Evolutionary conservation across 1,140 invertebrate genomes (phyloP).

Genomic region (Dreissena polymorpha): DNA sequence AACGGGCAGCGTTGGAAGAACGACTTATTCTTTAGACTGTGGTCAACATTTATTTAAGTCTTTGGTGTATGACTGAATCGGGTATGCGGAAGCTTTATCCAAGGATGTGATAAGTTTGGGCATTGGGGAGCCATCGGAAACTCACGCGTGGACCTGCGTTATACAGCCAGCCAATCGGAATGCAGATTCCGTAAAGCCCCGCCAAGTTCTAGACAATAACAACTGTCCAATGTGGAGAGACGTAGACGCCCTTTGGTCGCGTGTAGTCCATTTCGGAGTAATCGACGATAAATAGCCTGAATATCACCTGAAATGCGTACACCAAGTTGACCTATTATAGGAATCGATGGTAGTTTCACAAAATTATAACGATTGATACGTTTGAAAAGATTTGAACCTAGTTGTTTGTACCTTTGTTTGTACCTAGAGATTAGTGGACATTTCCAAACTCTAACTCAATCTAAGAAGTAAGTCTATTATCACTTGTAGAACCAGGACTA

Average conservation of each 20-base stretch:
- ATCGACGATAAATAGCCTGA: constrained; percentile 84
- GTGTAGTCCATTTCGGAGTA: constrained; percentile 81
- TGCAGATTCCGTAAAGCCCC: constrained; percentile 81
- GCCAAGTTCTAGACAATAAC: constrained; percentile 83
- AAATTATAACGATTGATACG: not conserved
- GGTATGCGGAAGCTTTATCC: not conserved
- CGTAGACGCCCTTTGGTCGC: constrained; percentile 63
- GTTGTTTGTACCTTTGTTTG: not conserved
- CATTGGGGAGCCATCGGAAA: constrained; percentile 50
- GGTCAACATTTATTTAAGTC: not conserved
- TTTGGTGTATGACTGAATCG: not conserved
- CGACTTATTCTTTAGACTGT: too few relatives aligned
- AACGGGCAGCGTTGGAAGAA: too few relatives aligned
- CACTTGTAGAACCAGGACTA: too few relatives aligned
- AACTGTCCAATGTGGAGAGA: constrained; percentile 84
- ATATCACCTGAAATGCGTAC: constrained; percentile 63
- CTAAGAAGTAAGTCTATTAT: too few relatives aligned
- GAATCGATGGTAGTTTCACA: not conserved
- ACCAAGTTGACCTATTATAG: not conserved
- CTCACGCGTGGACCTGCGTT: constrained; percentile 71
- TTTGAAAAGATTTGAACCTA: not conserved
- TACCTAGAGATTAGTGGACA: too few relatives aligned
- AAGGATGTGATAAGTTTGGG: not conserved
- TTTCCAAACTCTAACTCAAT: too few relatives aligned
- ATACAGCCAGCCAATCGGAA: constrained; percentile 82